A percentile compares a stretch with the other conserved stretches of the same genome.
These are phyloP conservation scores for Seladonia tumulorum DNA, from an alignment of 2,888 invertebrate genomes.

Conservation along the genomic window DNA sequence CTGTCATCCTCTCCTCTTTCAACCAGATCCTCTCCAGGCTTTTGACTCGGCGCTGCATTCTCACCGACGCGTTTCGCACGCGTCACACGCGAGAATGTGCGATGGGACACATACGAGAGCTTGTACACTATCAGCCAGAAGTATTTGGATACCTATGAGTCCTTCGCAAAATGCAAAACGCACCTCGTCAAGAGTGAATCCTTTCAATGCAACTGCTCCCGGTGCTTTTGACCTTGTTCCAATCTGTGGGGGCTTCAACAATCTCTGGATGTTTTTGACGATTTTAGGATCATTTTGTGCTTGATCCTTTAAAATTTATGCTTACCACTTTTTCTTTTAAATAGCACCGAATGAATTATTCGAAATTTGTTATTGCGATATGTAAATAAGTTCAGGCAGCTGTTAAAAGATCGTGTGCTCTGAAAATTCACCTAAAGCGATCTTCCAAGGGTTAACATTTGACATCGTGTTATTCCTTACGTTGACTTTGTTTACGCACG, in stretches of 20 bases:
- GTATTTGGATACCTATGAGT: neutral
- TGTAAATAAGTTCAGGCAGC: neutral
- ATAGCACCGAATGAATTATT: neutral
- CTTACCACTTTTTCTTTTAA: neutral
- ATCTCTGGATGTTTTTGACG: neutral
- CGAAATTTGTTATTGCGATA: neutral
- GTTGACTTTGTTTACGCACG: no score
- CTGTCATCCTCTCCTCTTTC: neutral
- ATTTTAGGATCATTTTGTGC: neutral
- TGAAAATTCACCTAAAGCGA: no score
- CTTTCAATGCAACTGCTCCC: neutral
- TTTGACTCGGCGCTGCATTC: conserved; percentile 44
- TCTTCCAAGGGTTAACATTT: no score
- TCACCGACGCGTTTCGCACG: conserved; percentile 14
- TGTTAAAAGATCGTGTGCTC: no score
- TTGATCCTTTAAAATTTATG: no score
- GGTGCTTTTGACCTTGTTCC: neutral
- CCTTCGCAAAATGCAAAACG: neutral
- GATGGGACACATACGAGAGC: conserved; percentile 12
- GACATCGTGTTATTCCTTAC: no score
- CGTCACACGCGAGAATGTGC: conserved; percentile 36
- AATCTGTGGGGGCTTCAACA: neutral
- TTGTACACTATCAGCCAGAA: neutral
- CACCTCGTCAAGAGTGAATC: neutral
- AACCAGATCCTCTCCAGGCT: conserved; percentile 21